A percentile compares a stretch with the other conserved stretches of the same genome.
Conservation (phyloP, 1,140 invertebrate genomes). For the Penaeus indicus region DNA sequence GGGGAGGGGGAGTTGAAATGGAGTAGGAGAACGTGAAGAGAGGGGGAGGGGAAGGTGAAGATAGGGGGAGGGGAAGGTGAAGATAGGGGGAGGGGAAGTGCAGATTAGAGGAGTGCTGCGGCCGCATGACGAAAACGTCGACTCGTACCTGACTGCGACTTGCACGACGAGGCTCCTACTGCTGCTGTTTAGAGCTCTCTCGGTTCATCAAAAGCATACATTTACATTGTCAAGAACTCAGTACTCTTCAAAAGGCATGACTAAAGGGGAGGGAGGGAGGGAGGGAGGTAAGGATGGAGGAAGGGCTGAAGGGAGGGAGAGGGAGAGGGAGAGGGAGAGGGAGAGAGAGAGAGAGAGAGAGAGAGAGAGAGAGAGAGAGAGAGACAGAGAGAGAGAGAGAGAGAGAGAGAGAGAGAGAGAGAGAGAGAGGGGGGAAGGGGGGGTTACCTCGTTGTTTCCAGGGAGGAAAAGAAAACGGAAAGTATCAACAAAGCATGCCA, state of each 20-base stretch:
- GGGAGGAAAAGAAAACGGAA: too few species aligned
- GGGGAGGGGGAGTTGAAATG: background rate
- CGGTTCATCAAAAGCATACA: too few species aligned
- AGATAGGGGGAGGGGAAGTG: conserved; percentile 1
- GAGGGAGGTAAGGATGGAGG: background rate
- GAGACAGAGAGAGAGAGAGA: conserved; percentile 5
- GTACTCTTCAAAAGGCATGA: too few species aligned
- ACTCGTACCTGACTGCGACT: too few species aligned
- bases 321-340: background rate
- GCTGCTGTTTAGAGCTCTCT: too few species aligned
- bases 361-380: conserved; percentile 11
- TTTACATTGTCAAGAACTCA: too few species aligned
- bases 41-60: background rate
- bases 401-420: background rate
- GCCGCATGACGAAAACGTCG: too few species aligned
- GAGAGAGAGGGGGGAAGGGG: too few species aligned
- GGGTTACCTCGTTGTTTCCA: too few species aligned
- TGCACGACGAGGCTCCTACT: too few species aligned
- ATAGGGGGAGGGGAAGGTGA: conserved; percentile 3
- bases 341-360: conserved; percentile 1
- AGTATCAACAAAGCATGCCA: too few species aligned
- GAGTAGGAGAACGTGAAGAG: background rate
- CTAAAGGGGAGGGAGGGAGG: background rate
- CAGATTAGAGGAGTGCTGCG: too few species aligned
- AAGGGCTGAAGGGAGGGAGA: background rate